Percentiles rank a stretch among this genome's conserved stretches.
These are phyloP conservation scores for Homarus americanus DNA, from an alignment of 1,140 invertebrate genomes.

Conservation along the genomic window DNA sequence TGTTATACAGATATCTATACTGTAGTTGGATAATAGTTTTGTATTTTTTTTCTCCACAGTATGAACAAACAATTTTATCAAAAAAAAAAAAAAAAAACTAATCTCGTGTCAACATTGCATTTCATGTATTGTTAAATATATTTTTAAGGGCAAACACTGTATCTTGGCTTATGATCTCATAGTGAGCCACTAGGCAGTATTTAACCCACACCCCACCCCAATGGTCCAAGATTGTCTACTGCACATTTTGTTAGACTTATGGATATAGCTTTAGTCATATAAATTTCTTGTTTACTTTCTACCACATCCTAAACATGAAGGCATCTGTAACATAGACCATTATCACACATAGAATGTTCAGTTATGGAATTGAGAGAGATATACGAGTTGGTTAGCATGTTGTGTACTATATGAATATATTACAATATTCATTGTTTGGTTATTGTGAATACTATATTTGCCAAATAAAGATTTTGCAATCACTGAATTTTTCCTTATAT, in stretches of 20 bases:
- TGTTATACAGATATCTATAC: too few relatives aligned
- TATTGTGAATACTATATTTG: conserved; percentile 69
- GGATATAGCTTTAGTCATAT: not conserved
- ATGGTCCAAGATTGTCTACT: not conserved
- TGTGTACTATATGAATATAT: conserved; percentile 60
- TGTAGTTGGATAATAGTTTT: too few relatives aligned
- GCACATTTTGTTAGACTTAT: not conserved
- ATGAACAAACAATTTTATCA: not conserved
- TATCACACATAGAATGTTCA: conserved; percentile 40
- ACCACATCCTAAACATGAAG: conserved; percentile 27
- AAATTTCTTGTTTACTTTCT: not conserved
- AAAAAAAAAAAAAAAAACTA: not conserved
- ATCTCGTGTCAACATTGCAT: not conserved
- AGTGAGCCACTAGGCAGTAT: not conserved
- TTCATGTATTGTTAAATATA: not conserved
- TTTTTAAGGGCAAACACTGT: not conserved
- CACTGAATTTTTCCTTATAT: not conserved
- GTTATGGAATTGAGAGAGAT: conserved; percentile 39
- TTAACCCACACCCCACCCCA: too few relatives aligned
- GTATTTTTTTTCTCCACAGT: too few relatives aligned
- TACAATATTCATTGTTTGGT: conserved; percentile 57
- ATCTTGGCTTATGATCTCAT: not conserved
- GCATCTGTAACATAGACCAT: conserved; percentile 54
- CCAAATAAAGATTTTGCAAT: conserved; percentile 64
- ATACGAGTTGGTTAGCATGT: conserved; percentile 47